These are phyloP conservation scores for Campylomormyrus numenius DNA, from an alignment of 2,113 vertebrate species.

Conservation along the genomic window DNA sequence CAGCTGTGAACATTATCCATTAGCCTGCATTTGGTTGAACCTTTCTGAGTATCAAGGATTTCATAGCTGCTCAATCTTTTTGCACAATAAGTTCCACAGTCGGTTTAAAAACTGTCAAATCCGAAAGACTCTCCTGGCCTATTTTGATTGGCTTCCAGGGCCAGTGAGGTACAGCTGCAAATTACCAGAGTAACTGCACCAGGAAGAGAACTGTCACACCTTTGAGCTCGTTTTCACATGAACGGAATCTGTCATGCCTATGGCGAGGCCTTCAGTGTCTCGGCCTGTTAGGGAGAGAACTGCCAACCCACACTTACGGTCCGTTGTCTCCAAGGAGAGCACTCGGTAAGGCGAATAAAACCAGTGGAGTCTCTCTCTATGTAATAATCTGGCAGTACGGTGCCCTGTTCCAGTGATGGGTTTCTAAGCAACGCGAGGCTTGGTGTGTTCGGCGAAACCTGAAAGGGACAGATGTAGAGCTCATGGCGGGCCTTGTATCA, in stretches of 20 bases:
- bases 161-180: not conserved
- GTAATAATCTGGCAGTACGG: not conserved
- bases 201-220: not conserved
- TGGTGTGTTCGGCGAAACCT: not conserved
- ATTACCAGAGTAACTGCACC: not conserved
- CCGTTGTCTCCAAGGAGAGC: not conserved
- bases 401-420: not conserved
- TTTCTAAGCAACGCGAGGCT: not conserved
- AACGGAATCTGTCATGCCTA: not conserved
- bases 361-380: not conserved
- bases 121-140: not conserved
- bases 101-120: not conserved
- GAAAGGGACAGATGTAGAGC: not conserved
- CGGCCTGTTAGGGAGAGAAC: not conserved
- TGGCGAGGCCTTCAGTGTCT: not conserved
- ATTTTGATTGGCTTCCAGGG: not conserved
- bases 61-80: not conserved
- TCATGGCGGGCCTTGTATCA: too few relatives aligned
- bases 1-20: conserved; percentile 3
- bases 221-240: not conserved
- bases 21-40: not conserved
- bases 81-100: not conserved
- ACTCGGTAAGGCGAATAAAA: not conserved
- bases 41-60: not conserved
- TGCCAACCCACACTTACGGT: not conserved